phyloP scores from a whole-genome alignment of 1,140 invertebrate genomes.

The Anastrepha obliqua region DNA sequence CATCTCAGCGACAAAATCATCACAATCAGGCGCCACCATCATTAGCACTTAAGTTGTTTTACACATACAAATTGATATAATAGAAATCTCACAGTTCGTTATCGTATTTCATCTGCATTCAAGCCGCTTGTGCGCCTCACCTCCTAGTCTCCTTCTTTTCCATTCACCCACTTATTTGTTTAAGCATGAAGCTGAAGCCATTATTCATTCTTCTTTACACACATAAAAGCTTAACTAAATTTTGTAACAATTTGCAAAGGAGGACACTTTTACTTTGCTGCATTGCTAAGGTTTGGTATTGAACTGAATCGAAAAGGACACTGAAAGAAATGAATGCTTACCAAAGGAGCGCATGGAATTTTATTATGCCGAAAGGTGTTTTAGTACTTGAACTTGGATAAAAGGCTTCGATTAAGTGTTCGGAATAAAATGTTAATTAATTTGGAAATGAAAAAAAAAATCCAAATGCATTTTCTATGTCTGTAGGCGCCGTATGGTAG shows the following conservation, averaged over 20 bases:
- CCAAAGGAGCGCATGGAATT: too few species aligned
- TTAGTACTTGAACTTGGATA: too few species aligned
- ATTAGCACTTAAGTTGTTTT: conserved; percentile 37
- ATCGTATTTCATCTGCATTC: conserved; percentile 28
- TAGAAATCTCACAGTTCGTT: conserved; percentile 20
- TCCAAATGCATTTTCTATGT: too few species aligned
- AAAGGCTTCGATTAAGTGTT: too few species aligned
- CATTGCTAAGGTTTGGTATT: neutral
- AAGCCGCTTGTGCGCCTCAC: neutral
- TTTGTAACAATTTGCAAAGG: conserved; percentile 30
- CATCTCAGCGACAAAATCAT: neutral
- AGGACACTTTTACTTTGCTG: neutral
- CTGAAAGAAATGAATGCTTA: neutral
- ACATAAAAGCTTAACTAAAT: conserved; percentile 19
- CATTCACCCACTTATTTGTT: neutral
- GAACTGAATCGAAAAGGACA: conserved; percentile 6
- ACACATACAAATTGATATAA: conserved; percentile 43
- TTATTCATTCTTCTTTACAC: conserved; percentile 20
- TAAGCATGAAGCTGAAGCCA: neutral
- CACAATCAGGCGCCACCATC: conserved; percentile 12
- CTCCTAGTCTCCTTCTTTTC: neutral
- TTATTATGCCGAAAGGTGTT: too few species aligned
- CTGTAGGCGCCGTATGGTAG: too few species aligned
- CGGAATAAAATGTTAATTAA: too few species aligned
- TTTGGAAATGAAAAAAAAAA: too few species aligned